Evolutionary conservation across 1,140 invertebrate species (phyloP).

Genomic region (Bradynema listronoti): DNA sequence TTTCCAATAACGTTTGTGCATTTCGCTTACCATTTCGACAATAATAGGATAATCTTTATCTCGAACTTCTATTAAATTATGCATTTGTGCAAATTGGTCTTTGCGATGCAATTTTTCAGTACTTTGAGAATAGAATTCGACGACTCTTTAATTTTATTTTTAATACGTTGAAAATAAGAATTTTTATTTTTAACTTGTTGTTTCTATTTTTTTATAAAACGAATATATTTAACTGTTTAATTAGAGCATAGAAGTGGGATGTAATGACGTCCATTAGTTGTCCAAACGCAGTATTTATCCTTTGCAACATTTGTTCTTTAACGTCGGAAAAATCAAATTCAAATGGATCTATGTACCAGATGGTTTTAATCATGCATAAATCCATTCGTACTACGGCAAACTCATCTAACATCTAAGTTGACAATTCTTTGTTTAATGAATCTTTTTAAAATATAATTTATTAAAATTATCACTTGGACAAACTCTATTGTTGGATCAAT

Average conservation of each 20-base stretch:
- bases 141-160: slow-evolving; percentile 27
- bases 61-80: slow-evolving; percentile 26
- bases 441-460: too few species aligned
- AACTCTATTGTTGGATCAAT: slow-evolving; percentile 7
- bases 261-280: slow-evolving; percentile 9
- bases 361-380: slow-evolving; percentile 10
- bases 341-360: slow-evolving; percentile 25
- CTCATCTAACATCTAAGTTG: too few species aligned
- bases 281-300: slow-evolving; percentile 3
- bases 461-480: not conserved
- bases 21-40: slow-evolving; percentile 22
- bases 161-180: not conserved
- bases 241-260: slow-evolving; percentile 10
- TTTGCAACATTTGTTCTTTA: slow-evolving; percentile 23
- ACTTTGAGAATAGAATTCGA: slow-evolving; percentile 28
- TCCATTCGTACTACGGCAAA: not conserved
- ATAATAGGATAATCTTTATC: slow-evolving; percentile 26
- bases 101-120: slow-evolving; percentile 31
- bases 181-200: not conserved
- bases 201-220: not conserved
- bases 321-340: slow-evolving; percentile 28
- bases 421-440: too few species aligned
- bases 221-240: slow-evolving; percentile 7
- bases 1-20: slow-evolving; percentile 25
- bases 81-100: slow-evolving; percentile 34